Evolutionary conservation across 1,140 invertebrate species (phyloP), one percentile per base, ranked within the genome.

Genomic region (Anadara kagoshimensis): DNA sequence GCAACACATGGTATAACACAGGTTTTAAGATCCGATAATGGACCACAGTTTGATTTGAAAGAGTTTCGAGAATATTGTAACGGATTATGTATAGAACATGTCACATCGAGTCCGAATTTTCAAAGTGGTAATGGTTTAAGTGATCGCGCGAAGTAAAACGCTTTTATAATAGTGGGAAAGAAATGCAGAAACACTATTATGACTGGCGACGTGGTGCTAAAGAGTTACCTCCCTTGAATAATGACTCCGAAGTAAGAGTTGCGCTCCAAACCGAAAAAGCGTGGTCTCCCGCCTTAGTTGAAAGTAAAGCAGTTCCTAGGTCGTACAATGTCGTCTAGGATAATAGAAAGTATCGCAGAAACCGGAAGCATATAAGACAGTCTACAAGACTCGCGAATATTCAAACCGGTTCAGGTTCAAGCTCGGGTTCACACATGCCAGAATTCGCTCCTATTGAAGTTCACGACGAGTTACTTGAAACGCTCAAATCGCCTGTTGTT

Each of bases 21-120:
- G 20, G 58, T 1, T 45, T 18, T 91, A 16, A 82, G 90, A 45
- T 84, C 84, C 1, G 91, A 91, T 79, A 90, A 89, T 74, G 89
- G 87, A 59, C 84, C 88, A 16, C 83, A 88, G 62, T 91, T 90
- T 70, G 86, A 78, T 26, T 87, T 84, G 5, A 44, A 62, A 56
- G 82, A 88, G 70, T 90, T 91, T 20, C 54, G 66, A 29, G 57
- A 54, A 18, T 65, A 78, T 36, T 73, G 66, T 68, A 22, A 29
- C 11, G 64, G 66, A 36, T 66, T 68, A 43, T 70, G 59, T n/a
- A 76, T 81, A 29, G 20, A 74, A n/a, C 77, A 79, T 47, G 47
- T 71, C 54, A 79, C 62, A 29, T 70, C 57, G 22, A 73, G 74
- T 51, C 74, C 79, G 5, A 71, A 76, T 26, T 81, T 79, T 58